These are phyloP conservation scores for Sphenopsis melanotis DNA, from an alignment of 2,797 vertebrate species.

Conservation along the genomic window DNA sequence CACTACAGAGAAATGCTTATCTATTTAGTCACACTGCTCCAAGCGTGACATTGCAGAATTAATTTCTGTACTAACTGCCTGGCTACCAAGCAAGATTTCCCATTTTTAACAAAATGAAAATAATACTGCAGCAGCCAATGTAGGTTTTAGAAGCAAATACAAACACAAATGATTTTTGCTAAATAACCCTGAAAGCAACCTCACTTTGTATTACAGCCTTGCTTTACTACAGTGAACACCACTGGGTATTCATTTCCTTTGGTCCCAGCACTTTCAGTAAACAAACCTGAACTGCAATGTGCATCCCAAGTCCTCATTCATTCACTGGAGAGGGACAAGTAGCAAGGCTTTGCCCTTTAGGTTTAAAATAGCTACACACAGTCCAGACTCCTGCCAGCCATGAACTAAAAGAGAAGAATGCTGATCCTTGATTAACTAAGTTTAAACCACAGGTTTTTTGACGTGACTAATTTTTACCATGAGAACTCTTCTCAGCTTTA, in stretches of 20 bases:
- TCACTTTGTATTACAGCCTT: background rate
- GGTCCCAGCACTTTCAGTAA: background rate
- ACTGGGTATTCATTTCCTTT: background rate
- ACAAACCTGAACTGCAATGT: background rate
- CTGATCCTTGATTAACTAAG: background rate
- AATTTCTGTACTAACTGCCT: conserved; percentile 10
- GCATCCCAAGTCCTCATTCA: background rate
- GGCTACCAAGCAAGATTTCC: background rate
- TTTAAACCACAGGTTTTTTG: background rate
- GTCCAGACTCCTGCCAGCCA: background rate
- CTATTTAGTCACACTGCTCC: conserved; percentile 43
- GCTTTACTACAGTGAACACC: background rate
- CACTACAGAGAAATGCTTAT: background rate
- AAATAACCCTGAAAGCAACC: background rate
- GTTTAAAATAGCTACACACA: background rate
- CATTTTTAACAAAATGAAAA: background rate
- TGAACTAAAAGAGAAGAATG: background rate
- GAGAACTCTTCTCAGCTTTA: background rate
- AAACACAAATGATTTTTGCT: background rate
- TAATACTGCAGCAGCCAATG: background rate
- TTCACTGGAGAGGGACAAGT: background rate
- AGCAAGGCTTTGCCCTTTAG: background rate
- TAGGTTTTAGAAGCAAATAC: background rate
- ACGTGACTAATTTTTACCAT: background rate
- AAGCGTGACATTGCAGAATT: conserved; percentile 20